These are phyloP conservation scores for Chelmon rostratus DNA, from an alignment of 2,797 vertebrate species.

Conservation along the genomic window DNA sequence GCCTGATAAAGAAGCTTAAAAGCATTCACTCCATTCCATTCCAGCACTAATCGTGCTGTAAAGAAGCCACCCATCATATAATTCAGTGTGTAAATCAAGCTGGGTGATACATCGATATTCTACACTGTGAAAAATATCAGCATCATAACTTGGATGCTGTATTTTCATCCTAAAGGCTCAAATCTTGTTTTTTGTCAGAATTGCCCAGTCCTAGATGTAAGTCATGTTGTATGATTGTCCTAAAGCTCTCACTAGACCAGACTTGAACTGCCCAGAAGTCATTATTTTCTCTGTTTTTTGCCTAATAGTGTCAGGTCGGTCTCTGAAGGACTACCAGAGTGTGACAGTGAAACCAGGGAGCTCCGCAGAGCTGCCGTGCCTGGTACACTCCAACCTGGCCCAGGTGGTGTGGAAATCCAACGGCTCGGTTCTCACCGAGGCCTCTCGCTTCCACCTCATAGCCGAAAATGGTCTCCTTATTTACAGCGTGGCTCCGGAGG, in stretches of 20 bases:
- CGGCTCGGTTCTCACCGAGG: constrained; percentile 86
- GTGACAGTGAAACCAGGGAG: constrained; percentile 90
- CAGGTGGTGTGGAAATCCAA: constrained; percentile 92
- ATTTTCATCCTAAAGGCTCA: not conserved
- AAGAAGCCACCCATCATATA: too few relatives aligned
- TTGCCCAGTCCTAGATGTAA: not conserved
- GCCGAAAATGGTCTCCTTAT: constrained; percentile 91
- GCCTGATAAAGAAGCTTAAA: not conserved
- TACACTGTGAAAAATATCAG: not conserved
- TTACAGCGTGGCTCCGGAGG: constrained; percentile 91
- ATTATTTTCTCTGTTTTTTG: constrained; percentile 14
- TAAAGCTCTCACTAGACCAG: not conserved
- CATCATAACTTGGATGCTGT: not conserved
- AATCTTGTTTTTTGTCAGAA: not conserved
- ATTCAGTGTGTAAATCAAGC: not conserved
- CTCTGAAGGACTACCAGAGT: constrained; percentile 68
- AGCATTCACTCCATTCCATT: not conserved
- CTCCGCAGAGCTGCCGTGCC: constrained; percentile 93
- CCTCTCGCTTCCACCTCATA: constrained; percentile 91
- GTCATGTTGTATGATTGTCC: not conserved
- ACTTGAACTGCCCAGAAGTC: constrained; percentile 13
- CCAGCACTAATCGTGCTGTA: too few relatives aligned
- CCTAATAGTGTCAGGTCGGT: constrained; percentile 56
- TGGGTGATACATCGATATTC: not conserved
- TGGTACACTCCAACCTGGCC: constrained; percentile 92